Evolutionary conservation across 2,113 vertebrate genomes (phyloP).

Genomic region (Apeltes quadracus): DNA sequence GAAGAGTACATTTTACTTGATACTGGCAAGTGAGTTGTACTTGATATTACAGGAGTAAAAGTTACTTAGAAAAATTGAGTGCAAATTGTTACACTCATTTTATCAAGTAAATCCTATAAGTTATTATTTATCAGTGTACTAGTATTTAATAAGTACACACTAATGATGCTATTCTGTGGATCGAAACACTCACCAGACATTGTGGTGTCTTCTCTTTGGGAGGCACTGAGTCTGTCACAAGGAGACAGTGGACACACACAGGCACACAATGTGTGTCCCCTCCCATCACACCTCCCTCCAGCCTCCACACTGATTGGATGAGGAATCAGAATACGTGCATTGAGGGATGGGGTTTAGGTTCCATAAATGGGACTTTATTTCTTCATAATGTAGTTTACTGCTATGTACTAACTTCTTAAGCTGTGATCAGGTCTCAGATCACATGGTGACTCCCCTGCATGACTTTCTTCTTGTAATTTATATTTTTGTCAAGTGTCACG

Average conservation of each 20-base stretch:
- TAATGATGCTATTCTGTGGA: background rate
- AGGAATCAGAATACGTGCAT: background rate
- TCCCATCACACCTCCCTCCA: constrained; percentile 49
- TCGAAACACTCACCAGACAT: constrained; percentile 70
- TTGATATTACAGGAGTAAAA: too few species aligned
- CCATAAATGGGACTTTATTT: background rate
- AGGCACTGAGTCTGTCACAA: constrained; percentile 4
- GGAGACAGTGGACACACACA: background rate
- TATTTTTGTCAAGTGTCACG: background rate
- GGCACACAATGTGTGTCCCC: constrained; percentile 1
- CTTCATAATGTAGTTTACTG: background rate
- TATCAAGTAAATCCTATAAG: too few species aligned
- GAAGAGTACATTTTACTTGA: too few species aligned
- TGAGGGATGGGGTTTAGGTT: background rate
- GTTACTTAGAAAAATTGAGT: too few species aligned
- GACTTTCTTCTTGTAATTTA: background rate
- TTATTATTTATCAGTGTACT: too few species aligned
- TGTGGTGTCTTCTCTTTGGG: constrained; percentile 12
- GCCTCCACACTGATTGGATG: constrained; percentile 18
- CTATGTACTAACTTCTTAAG: background rate
- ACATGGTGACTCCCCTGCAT: background rate
- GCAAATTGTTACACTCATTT: too few species aligned
- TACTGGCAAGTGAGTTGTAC: too few species aligned
- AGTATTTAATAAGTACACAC: background rate
- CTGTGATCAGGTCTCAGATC: background rate